A percentile compares a stretch with the other conserved stretches of the same genome.
Evolutionary conservation across 1,140 invertebrate genomes (phyloP).

Genomic region (Ylistrum balloti): DNA sequence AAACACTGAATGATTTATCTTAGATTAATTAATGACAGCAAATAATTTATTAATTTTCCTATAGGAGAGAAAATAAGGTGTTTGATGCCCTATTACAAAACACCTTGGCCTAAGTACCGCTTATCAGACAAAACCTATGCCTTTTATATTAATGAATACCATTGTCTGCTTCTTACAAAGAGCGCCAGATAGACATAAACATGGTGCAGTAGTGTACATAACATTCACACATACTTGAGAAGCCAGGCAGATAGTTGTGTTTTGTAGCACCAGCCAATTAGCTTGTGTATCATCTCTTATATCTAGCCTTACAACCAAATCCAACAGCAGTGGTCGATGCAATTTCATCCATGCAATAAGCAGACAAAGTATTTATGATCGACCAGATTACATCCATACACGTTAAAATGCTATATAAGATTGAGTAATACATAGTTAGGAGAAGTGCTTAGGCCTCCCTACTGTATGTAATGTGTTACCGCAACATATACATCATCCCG

Average conservation of each 20-base stretch:
- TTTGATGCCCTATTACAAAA: neutral
- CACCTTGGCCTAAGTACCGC: slow-evolving; percentile 8
- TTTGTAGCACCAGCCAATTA: slow-evolving; percentile 20
- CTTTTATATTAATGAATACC: slow-evolving; percentile 36
- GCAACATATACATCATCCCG: slow-evolving; percentile 4
- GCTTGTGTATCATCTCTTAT: neutral
- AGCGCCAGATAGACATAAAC: neutral
- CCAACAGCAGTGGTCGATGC: slow-evolving; percentile 11
- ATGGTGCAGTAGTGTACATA: neutral
- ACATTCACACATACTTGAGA: slow-evolving; percentile 38
- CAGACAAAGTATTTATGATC: slow-evolving; percentile 16
- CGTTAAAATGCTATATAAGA: slow-evolving; percentile 34
- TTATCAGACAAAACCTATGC: neutral
- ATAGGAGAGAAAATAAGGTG: no score
- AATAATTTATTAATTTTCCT: no score
- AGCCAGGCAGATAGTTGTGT: slow-evolving; percentile 4
- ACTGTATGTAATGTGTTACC: neutral
- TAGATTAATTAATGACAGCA: no score
- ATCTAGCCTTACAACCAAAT: neutral
- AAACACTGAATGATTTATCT: no score
- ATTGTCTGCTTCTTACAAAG: neutral
- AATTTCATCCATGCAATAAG: neutral
- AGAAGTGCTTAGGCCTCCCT: neutral
- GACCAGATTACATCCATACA: slow-evolving; percentile 5
- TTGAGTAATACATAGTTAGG: slow-evolving; percentile 9